Conservation (phyloP, 2,113 vertebrate species). For the Haemorhous mexicanus region DNA sequence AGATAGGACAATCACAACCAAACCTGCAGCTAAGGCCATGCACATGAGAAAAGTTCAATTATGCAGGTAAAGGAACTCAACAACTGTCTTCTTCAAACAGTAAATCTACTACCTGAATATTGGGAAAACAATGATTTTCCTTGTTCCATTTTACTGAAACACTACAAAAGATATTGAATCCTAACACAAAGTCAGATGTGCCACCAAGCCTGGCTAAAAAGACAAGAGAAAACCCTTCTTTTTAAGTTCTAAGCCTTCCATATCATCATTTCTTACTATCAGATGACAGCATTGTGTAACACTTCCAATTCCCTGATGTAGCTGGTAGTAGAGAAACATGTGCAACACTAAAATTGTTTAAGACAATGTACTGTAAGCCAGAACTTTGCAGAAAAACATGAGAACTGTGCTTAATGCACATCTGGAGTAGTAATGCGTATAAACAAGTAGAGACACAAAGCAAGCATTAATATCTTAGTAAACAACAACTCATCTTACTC, state of each 20-base stretch:
- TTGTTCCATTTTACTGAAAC: neutral
- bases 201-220: neutral
- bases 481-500: neutral
- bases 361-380: neutral
- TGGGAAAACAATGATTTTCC: neutral
- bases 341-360: neutral
- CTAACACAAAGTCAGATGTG: neutral
- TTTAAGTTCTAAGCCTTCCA: neutral
- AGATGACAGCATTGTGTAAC: neutral
- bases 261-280: neutral
- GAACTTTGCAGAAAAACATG: neutral
- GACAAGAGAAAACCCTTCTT: neutral
- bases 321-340: rapidly evolving
- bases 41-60: neutral
- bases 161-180: neutral
- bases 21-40: neutral
- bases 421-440: neutral
- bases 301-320: neutral
- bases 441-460: neutral
- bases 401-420: neutral
- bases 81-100: neutral
- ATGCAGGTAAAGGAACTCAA: neutral
- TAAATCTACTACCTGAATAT: neutral
- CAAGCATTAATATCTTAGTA: neutral
- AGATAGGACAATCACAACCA: neutral